These are phyloP conservation scores for Fragum whitleyi DNA, from an alignment of 2,888 invertebrate species.

Conservation along the genomic window DNA sequence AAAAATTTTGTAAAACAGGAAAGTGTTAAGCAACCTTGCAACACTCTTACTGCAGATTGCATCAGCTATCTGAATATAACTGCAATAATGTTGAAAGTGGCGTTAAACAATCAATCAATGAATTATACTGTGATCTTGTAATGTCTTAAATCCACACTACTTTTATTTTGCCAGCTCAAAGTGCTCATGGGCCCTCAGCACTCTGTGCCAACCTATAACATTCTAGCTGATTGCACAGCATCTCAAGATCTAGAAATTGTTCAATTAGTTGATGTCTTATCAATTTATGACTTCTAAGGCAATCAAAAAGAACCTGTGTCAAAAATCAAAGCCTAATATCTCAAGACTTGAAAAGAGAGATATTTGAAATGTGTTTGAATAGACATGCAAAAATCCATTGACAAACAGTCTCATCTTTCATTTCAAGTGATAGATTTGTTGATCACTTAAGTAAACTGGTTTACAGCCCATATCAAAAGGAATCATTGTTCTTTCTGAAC, in stretches of 20 bases:
- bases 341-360: not conserved
- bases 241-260: not conserved
- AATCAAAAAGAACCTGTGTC: not conserved
- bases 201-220: too few species aligned
- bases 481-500: not conserved
- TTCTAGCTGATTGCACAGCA: too few species aligned
- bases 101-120: too few species aligned
- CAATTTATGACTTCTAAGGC: constrained; percentile 1
- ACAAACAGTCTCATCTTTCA: not conserved
- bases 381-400: constrained; percentile 4
- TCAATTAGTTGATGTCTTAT: not conserved
- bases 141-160: too few species aligned
- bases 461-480: not conserved
- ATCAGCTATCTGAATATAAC: too few species aligned
- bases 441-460: not conserved
- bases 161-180: too few species aligned
- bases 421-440: constrained; percentile 4
- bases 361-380: constrained; percentile 4
- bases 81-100: too few species aligned
- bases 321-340: constrained; percentile 4
- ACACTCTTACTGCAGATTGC: too few species aligned
- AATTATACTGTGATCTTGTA: too few species aligned
- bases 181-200: too few species aligned
- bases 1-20: too few species aligned
- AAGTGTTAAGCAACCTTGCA: too few species aligned